Evolutionary conservation across 2,888 invertebrate genomes (phyloP), one percentile per base, ranked within the genome.

Genomic region (Pandemis cinnamomeana): DNA sequence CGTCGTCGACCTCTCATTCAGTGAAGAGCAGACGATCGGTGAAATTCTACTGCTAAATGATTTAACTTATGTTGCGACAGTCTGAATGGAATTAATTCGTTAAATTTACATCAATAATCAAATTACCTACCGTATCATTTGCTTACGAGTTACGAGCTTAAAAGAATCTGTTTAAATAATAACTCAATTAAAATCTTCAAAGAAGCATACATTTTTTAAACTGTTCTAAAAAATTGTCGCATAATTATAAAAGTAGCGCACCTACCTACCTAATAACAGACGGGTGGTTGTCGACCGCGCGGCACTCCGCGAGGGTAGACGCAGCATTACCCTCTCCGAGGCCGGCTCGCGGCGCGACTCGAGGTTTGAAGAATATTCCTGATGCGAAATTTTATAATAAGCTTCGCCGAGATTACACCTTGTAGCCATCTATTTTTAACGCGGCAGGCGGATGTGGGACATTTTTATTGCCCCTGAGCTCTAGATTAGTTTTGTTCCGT

Each of bases 401-500:
- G 90, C 86, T 89, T 89, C 84, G 87, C 88, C 80, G 91, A 91
- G 93, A 93, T 93, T 92, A 93, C 93, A 92, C 93, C 93, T 92
- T 90, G 88, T 82, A 81, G 86, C 90, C 92, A 89, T 94, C 87
- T 90, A 92, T 93, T 90, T 92, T 92, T 90, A 90, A 92, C 87
- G 86, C 87, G 84, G 82, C 85, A 84, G 85, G 81, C 83, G 87
- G 90, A 89, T 90, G 88, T 89, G 90, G 90, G 92, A 92, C 91
- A 89, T 91, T 93, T 94, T 94, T 94, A 93, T 93, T 92, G 90
- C 92, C 89, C 83, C 87, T 83, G 84, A 85, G 90, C 89, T 88
- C 86, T 88, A 91, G 92, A 94, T 94, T 93, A 93, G 93, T 92
- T 93, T 93, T 93, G 93, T 94, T 92, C 90, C 90, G 89, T 87